Percentiles rank a stretch among this genome's conserved stretches.
phyloP scores from a whole-genome alignment of 2,113 vertebrate genomes.

The Engystomops pustulosus region DNA sequence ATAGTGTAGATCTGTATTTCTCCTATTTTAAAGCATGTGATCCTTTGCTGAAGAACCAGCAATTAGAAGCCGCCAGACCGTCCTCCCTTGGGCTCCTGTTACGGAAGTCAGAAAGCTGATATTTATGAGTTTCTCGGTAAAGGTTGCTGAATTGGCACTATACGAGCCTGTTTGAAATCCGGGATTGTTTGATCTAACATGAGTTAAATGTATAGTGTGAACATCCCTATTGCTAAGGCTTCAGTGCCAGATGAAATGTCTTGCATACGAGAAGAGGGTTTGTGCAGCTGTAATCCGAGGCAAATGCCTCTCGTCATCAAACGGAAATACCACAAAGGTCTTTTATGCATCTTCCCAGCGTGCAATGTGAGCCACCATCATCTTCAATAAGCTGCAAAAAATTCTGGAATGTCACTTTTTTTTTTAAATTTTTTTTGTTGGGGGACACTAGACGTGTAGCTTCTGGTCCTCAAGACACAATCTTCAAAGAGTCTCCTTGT shows the following conservation, averaged over 20 bases:
- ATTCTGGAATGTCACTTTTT: too few species aligned
- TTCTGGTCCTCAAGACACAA: background rate
- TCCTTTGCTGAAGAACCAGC: slow-evolving; percentile 24
- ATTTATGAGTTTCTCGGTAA: slow-evolving; percentile 30
- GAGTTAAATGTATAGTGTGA: slow-evolving; percentile 36
- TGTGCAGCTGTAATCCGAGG: slow-evolving; percentile 7
- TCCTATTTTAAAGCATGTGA: slow-evolving; percentile 13
- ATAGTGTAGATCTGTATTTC: background rate
- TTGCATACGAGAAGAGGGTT: background rate
- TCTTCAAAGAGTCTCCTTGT: too few species aligned
- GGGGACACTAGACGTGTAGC: too few species aligned
- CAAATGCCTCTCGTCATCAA: slow-evolving; percentile 12
- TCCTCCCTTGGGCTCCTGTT: slow-evolving; percentile 46
- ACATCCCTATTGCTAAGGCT: background rate
- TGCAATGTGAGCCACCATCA: background rate
- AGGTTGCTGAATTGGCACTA: slow-evolving; percentile 40
- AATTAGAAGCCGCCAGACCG: slow-evolving; percentile 29
- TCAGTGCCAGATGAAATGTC: slow-evolving; percentile 19
- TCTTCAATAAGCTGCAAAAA: background rate
- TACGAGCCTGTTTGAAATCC: slow-evolving; percentile 25
- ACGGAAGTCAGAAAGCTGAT: slow-evolving; percentile 42
- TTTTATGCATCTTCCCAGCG: background rate
- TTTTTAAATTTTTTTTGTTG: too few species aligned
- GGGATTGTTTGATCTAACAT: slow-evolving; percentile 39
- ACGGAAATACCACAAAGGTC: background rate